phyloP scores from a whole-genome alignment of 2,888 invertebrate species.

The Torymus texanus region DNA sequence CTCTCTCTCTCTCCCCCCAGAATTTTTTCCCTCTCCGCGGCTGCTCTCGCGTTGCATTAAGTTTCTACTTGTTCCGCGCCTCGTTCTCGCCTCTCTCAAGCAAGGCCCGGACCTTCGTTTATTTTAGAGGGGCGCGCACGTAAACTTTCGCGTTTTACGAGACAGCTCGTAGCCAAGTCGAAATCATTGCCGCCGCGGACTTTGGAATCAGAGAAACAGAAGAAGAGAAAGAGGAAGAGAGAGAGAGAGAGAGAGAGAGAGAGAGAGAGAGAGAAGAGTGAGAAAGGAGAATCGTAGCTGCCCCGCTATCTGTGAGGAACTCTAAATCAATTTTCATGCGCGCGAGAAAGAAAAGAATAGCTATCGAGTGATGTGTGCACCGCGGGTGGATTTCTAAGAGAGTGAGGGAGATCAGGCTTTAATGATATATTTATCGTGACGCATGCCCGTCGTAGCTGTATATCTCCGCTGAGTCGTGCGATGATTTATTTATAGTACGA shows the following conservation, averaged over 20 bases:
- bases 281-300: too few species aligned
- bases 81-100: background rate
- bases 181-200: slow-evolving; percentile 17
- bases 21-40: background rate
- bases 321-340: slow-evolving; percentile 34
- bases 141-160: slow-evolving; percentile 50
- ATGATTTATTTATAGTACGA: too few species aligned
- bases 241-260: too few species aligned
- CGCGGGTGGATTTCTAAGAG: too few species aligned
- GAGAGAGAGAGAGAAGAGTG: too few species aligned
- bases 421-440: too few species aligned
- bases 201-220: background rate
- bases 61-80: slow-evolving; percentile 9
- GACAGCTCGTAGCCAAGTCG: slow-evolving; percentile 33
- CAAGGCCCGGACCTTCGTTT: slow-evolving; percentile 49
- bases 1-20: slow-evolving; percentile 3
- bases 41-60: background rate
- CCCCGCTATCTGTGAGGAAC: slow-evolving; percentile 24
- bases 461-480: too few species aligned
- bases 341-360: background rate
- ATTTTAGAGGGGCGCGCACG: slow-evolving; percentile 45
- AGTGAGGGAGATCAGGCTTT: too few species aligned
- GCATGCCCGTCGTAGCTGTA: too few species aligned
- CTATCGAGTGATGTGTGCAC: too few species aligned
- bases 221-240: too few species aligned